Conservation (phyloP, 2,113 vertebrate genomes). For the Mohoua ochrocephala region DNA sequence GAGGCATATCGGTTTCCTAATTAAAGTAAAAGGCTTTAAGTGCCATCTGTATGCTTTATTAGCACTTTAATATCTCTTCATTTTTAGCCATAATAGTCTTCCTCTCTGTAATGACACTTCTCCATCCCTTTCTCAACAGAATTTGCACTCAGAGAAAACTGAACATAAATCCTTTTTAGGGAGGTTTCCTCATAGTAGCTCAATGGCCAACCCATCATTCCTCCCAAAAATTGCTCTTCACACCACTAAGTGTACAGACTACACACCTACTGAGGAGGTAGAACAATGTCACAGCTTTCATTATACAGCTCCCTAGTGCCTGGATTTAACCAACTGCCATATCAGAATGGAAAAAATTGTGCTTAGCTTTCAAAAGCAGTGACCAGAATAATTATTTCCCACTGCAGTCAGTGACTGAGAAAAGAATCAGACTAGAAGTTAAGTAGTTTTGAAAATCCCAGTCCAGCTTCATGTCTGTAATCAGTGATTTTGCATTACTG, state of each 20-base stretch:
- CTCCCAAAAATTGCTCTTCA: not conserved
- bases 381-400: conserved; percentile 10
- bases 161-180: not conserved
- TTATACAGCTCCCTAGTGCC: not conserved
- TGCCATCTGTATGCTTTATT: conserved; percentile 22
- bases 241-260: not conserved
- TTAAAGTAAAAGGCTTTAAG: conserved; percentile 51
- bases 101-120: conserved; percentile 18
- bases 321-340: not conserved
- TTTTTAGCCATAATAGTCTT: conserved; percentile 11
- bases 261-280: not conserved
- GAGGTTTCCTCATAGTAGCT: not conserved
- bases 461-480: not conserved
- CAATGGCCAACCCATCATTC: not conserved
- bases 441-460: conserved; percentile 1
- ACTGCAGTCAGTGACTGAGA: not conserved
- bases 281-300: not conserved
- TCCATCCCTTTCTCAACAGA: not conserved
- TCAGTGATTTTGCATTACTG: not conserved
- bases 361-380: conserved; percentile 10
- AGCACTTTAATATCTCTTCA: conserved; percentile 15
- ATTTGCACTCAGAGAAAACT: not conserved
- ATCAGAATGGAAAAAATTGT: not conserved
- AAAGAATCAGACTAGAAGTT: not conserved
- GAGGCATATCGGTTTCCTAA: conserved; percentile 80